phyloP scores from a whole-genome alignment of 2,113 vertebrate genomes.

The Oryzias melastigma region DNA sequence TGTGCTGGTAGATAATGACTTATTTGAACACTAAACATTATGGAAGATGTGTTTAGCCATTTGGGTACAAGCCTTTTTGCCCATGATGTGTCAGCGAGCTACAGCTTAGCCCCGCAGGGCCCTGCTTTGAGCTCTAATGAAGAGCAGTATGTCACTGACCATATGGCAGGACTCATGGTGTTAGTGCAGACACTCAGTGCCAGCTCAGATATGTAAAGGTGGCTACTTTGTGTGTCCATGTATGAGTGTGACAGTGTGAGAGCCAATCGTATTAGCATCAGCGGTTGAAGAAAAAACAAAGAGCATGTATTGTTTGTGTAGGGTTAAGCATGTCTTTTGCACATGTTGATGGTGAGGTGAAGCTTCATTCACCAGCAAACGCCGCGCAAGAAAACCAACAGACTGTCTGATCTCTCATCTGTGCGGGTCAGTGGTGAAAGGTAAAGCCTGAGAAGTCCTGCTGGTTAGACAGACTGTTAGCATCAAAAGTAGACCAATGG shows the following conservation, averaged over 20 bases:
- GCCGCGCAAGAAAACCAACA: conserved; percentile 53
- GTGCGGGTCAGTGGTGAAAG: conserved; percentile 58
- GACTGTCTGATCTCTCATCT: conserved; percentile 56
- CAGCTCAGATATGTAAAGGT: conserved; percentile 45
- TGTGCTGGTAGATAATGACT: conserved; percentile 6
- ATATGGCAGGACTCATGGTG: conserved; percentile 66
- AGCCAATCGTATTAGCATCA: background rate
- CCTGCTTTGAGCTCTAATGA: conserved; percentile 63
- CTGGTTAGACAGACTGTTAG: conserved; percentile 69
- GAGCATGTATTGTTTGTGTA: conserved; percentile 19
- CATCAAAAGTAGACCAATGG: conserved; percentile 59
- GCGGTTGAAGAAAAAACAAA: conserved; percentile 2
- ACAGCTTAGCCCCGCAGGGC: conserved; percentile 41
- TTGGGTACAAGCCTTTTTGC: conserved; percentile 26
- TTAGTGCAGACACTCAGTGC: conserved; percentile 37
- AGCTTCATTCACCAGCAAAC: conserved; percentile 39
- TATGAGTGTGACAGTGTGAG: background rate
- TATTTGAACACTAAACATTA: conserved; percentile 6
- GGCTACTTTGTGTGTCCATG: conserved; percentile 7
- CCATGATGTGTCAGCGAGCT: conserved; percentile 40
- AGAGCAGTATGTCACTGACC: conserved; percentile 64
- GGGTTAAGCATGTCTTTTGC: conserved; percentile 4
- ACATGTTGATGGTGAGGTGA: conserved; percentile 24
- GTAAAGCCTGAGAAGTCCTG: conserved; percentile 59
- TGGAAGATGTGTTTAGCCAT: conserved; percentile 17